Base-by-base conservation (phyloP, 2,113 vertebrate genomes). In the Panthera tigris region DNA sequence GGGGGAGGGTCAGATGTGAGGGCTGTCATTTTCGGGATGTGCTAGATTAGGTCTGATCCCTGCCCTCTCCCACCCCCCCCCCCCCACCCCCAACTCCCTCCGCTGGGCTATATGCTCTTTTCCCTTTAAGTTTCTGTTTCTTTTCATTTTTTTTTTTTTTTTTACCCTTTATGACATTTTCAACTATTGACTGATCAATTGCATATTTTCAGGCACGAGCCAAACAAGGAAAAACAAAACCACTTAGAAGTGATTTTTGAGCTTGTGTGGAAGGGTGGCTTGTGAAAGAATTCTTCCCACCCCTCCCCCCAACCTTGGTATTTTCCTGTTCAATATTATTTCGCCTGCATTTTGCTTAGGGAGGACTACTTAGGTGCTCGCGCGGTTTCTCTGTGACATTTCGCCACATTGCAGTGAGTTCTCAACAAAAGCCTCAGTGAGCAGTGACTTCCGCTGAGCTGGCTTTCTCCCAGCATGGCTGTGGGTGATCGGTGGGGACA, bases 191-290 rank as follows among this genome's bases (percentile, higher is more conserved):
- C 61, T 39, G 4, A 94, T 80, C 89, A 50, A 23, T 25, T 50
- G 66, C 81, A 14, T 91, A 50, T 93, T 95, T 93, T 91, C 69
- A 50, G 97, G 50, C 71, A 78, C 0, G 36, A 66, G 73, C 89
- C 41, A 76, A 86, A 48, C 41, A 57, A 74, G 65, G 7, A 36
- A 33, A 88, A 15, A 36, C 0, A 14, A 78, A 4, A 21, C 5
- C 7, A 29, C 81, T 52, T 73, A 48, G 57, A 80, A 91, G 94
- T 74, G 84, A 52, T 69, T 57, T 95, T 76, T 36, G 89, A 80
- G 78, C 39, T 66, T 15, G 3, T 11, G 27, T 16, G 21, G 66
- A 83, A 82, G 52, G 1, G 3, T 12, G 50, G 33, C 65, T 94
- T n/a, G 6, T 33, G 1, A 83, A 9, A 29, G 48, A 61, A 13